These are phyloP conservation scores for Engraulis encrasicolus DNA, from an alignment of 2,113 vertebrate species.

Conservation along the genomic window DNA sequence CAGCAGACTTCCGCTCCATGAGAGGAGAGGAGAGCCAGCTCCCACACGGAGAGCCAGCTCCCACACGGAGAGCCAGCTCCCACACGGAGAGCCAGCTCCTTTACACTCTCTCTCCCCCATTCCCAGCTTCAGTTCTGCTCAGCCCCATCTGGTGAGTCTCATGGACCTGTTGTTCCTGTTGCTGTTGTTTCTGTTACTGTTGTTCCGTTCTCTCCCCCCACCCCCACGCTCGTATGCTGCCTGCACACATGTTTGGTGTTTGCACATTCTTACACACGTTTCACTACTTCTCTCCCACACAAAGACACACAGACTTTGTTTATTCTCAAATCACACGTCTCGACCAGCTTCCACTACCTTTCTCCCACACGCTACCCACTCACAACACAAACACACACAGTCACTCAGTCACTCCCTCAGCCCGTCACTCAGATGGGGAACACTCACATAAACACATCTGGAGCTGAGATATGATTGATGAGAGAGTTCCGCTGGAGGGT, in stretches of 20 bases:
- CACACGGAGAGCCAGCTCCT: slow-evolving; percentile 27
- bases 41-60: too few relatives aligned
- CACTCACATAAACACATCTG: slow-evolving; percentile 46
- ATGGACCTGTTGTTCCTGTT: slow-evolving; percentile 49
- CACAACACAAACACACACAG: slow-evolving; percentile 24
- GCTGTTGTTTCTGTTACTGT: too few relatives aligned
- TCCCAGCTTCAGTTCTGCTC: too few relatives aligned
- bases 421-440: background rate
- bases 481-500: slow-evolving; percentile 36
- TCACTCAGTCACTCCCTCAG: background rate
- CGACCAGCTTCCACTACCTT: too few relatives aligned
- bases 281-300: background rate
- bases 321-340: too few relatives aligned
- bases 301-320: background rate
- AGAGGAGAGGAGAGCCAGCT: too few relatives aligned
- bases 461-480: slow-evolving; percentile 54
- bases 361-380: slow-evolving; percentile 18
- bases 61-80: background rate
- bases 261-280: background rate
- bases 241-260: background rate
- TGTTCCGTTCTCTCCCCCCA: too few relatives aligned
- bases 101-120: too few relatives aligned
- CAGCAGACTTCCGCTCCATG: too few relatives aligned
- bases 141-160: slow-evolving; percentile 36
- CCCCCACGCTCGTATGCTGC: too few relatives aligned